Evolutionary conservation across 2,113 vertebrate species (phyloP).

Genomic region (Lichenostomus cassidix): DNA sequence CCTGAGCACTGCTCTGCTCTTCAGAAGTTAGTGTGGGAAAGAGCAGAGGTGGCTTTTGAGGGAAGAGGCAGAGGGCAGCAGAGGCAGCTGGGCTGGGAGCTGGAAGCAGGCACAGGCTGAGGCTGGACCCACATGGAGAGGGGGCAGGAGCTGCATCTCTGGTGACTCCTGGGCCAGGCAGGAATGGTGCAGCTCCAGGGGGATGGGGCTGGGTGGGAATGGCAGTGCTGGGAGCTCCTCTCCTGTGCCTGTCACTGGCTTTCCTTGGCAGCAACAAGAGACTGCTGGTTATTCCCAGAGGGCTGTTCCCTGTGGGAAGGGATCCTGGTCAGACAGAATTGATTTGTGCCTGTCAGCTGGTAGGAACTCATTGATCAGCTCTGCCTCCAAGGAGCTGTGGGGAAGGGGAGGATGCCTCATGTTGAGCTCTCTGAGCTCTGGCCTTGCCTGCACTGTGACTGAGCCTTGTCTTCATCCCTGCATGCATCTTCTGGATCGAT

Average conservation of each 20-base stretch:
- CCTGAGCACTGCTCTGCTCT: not conserved
- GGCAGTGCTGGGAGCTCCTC: not conserved
- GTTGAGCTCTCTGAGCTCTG: not conserved
- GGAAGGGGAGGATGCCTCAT: not conserved
- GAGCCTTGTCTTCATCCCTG: not conserved
- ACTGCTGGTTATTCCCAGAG: not conserved
- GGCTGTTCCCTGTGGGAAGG: not conserved
- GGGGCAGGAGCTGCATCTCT: not conserved
- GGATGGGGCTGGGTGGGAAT: not conserved
- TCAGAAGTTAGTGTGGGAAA: not conserved
- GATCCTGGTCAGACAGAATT: not conserved
- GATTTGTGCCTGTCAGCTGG: not conserved
- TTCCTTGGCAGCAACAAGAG: not conserved
- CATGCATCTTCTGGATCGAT: too few species aligned
- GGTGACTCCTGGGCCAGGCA: not conserved
- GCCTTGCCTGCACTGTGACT: too few species aligned
- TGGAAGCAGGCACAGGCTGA: not conserved
- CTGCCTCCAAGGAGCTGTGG: not conserved
- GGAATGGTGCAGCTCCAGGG: not conserved
- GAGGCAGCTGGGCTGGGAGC: not conserved
- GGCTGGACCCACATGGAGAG: accelerated
- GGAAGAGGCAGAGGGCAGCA: not conserved
- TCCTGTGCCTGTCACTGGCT: not conserved
- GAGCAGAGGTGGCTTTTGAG: not conserved
- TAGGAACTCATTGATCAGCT: not conserved